These are phyloP conservation scores for Philypnodon macrostomus DNA, from an alignment of 2,797 vertebrate genomes.

Conservation along the genomic window DNA sequence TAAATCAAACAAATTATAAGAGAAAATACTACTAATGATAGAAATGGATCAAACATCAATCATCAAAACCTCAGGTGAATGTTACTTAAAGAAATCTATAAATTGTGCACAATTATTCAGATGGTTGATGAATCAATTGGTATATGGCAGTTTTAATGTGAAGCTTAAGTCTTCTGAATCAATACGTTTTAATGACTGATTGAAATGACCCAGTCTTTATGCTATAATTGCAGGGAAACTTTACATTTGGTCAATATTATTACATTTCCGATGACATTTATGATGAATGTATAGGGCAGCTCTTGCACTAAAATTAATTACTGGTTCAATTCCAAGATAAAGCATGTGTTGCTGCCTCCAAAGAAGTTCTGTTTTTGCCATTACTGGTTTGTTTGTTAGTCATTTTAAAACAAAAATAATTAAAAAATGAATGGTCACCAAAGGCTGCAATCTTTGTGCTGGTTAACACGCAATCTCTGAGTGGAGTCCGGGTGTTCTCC, in stretches of 20 bases:
- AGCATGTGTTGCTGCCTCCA: too few relatives aligned
- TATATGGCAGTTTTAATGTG: slow-evolving; percentile 46
- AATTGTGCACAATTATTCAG: slow-evolving; percentile 18
- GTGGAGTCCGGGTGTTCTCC: too few relatives aligned
- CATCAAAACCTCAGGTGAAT: not conserved
- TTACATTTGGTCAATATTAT: slow-evolving; percentile 9
- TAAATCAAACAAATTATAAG: not conserved
- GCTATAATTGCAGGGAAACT: slow-evolving; percentile 36
- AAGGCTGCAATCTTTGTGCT: too few relatives aligned
- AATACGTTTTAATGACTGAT: slow-evolving; percentile 61
- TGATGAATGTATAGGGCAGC: slow-evolving; percentile 10
- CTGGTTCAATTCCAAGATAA: not conserved
- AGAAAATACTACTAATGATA: not conserved
- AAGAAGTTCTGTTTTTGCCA: too few relatives aligned
- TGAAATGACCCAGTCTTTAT: slow-evolving; percentile 27
- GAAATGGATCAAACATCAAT: not conserved
- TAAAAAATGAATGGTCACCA: too few relatives aligned
- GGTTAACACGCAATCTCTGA: too few relatives aligned
- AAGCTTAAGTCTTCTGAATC: slow-evolving; percentile 54
- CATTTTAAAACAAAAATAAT: too few relatives aligned
- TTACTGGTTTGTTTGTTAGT: too few relatives aligned
- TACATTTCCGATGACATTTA: slow-evolving; percentile 5
- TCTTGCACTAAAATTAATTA: slow-evolving; percentile 3
- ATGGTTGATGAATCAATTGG: slow-evolving; percentile 57
- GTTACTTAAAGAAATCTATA: slow-evolving; percentile 30